Base-by-base conservation (phyloP, 2,888 invertebrate species). In the Argyresthia goedartella region DNA sequence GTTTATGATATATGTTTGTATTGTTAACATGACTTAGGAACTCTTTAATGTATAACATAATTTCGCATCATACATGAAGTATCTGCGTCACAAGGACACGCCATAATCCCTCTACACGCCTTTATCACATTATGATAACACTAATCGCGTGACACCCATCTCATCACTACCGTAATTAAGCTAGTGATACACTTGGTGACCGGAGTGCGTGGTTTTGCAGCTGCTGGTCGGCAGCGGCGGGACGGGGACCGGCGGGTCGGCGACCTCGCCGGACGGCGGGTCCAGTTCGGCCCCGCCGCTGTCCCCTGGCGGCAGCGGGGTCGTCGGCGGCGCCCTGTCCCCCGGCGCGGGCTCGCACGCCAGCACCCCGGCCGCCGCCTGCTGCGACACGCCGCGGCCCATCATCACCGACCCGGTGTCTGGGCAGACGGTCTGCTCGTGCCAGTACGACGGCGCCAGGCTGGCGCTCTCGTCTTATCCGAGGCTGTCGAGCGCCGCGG, bases 381-480 rank as follows among this genome's bases (percentile, higher is more conserved):
- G 96, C 84, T 96, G 96, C 87, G 96, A 96, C 75, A 95, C 95
- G 60, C 96, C 96, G 51, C 90, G 96, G 57, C 95, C 96, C 60
- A 92, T 96, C 78, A 94, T 95, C 89, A 95, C 95, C 63, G 96
- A 97, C 81, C 96, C 96, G 9, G 94, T 96, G 55, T 95, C 95
- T 58, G 96, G 96, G 39, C 96, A 96, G 81, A 94, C 95, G 52
- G 95, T 97, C 64, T 97, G 96, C 85, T 96, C 96, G 64, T 97
- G 97, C 84, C 96, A 96, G 78, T 96, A 96, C 82, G 96, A 96
- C 81, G 93, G 94, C 54, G 94, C 95, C 47, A 88, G 96, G 62
- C 89, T 96, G 60, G 95, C 95, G 51, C 91, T 95, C 58, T 90
- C 93, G 58, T 84, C 85, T 13, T 95, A 95, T 76, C 94, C 95